phyloP scores from a whole-genome alignment of 2,888 invertebrate species.

The Stenchaetothrips biformis region DNA sequence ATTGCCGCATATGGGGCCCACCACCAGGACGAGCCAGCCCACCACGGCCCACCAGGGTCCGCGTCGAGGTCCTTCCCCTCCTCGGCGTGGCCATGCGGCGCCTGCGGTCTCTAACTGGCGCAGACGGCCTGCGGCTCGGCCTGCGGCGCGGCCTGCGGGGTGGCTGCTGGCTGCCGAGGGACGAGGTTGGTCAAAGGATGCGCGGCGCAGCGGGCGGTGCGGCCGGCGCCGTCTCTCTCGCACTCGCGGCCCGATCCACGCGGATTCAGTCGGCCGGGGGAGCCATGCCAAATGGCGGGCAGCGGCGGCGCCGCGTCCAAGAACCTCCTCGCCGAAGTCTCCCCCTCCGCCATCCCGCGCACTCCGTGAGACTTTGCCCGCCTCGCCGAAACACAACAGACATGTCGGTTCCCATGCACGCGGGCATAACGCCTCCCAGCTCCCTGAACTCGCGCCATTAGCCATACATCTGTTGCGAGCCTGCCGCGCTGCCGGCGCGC shows the following conservation, averaged over 20 bases:
- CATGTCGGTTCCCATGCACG: too few relatives aligned
- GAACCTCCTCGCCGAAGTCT: not conserved
- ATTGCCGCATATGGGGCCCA: too few relatives aligned
- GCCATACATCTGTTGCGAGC: constrained; percentile 1
- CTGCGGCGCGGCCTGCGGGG: not conserved
- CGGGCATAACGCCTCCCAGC: too few relatives aligned
- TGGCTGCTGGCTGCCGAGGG: constrained; percentile 29
- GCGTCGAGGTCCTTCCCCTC: too few relatives aligned
- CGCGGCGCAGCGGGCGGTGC: constrained; percentile 30
- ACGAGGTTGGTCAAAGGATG: constrained; percentile 28
- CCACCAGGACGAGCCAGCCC: too few relatives aligned
- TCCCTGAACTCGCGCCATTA: constrained; percentile 2
- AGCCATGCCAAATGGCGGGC: not conserved
- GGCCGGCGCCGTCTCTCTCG: not conserved
- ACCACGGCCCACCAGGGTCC: too few relatives aligned
- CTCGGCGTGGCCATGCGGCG: too few relatives aligned
- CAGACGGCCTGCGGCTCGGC: too few relatives aligned
- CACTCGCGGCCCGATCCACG: constrained; percentile 2
- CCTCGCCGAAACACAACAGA: too few relatives aligned
- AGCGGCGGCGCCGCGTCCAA: not conserved
- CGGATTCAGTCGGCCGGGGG: not conserved
- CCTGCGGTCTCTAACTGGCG: too few relatives aligned
- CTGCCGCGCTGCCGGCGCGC: not conserved
- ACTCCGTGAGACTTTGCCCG: too few relatives aligned
- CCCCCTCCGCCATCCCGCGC: not conserved